Evolutionary conservation across 2,113 vertebrate species (phyloP), one percentile per base, ranked within the genome.

Genomic region (Eidolon helvum): DNA sequence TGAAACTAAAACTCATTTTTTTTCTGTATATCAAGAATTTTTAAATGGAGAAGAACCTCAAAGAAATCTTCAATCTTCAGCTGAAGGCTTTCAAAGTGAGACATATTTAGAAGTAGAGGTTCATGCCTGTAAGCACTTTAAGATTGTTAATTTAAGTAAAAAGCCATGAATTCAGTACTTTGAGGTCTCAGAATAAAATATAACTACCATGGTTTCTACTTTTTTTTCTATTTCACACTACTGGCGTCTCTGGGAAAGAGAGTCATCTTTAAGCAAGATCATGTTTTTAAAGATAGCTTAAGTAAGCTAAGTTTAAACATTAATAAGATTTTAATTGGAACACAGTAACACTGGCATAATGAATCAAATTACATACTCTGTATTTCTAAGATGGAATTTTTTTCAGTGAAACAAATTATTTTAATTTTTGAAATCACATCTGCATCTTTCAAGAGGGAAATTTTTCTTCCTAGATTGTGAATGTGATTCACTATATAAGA

Each of bases 1-100:
- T 88, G 50, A 87, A 96, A 95, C n/a, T 94, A 77, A 96, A 95
- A 91, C 69, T 92, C 92, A 84, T 97, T 97, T 97, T 94, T 88
- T 93, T 85, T 93, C 96, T 96, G 92, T 96, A 97, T 55, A 97
- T 87, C 75, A 82, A 97, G 97, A 82, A 97, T 87, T 98, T 97
- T 97, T 96, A 82, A 97, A 94, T 74, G 61, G 55, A 95, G 63
- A 96, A 94, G n/a, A 96, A 68, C 40, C 84, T 96, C 80, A 96
- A 90, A 97, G 75, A 96, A 92, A 96, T 96, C 85, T 55, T 87
- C 94, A 94, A 80, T 75, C 84, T 96, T 96, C 94, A 92, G 80
- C 50, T 82, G 90, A 94, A 90, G 74, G 30, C 87, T 96, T 97
- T 95, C 92, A 96, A 95, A 96, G 50, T 83, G 59, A 91, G 57